Conservation (phyloP, 2,113 vertebrate species). For the Origma solitaria region DNA sequence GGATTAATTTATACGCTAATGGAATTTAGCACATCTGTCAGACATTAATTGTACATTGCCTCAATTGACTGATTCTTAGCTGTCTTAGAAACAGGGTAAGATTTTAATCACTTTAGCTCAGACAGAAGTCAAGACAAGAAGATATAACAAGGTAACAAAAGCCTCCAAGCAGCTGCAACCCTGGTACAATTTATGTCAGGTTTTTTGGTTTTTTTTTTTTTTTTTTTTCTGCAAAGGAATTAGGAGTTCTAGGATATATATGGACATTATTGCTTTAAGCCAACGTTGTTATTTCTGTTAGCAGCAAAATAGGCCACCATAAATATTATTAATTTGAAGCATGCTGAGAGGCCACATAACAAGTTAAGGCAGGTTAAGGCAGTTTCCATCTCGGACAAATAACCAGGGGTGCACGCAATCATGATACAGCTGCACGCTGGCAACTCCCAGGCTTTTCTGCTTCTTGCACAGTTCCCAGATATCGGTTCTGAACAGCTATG, state of each 20-base stretch:
- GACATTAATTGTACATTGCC: not conserved
- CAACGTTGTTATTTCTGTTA: not conserved
- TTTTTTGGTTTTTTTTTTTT: no score
- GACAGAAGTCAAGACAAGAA: not conserved
- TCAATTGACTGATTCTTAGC: not conserved
- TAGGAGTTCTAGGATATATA: not conserved
- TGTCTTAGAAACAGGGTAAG: not conserved
- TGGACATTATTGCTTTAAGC: not conserved
- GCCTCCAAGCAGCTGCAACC: accelerated
- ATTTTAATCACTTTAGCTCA: not conserved
- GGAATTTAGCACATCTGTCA: not conserved
- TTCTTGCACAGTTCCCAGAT: not conserved
- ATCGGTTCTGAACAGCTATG: not conserved
- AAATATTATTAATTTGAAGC: not conserved
- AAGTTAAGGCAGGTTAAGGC: not conserved
- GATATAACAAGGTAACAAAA: not conserved
- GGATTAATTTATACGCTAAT: not conserved
- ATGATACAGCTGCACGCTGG: not conserved
- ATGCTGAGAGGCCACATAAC: not conserved
- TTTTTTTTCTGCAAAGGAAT: not conserved
- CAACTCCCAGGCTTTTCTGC: not conserved
- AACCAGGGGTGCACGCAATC: not conserved
- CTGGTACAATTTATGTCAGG: not conserved
- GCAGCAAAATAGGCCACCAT: not conserved
- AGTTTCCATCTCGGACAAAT: not conserved